Percentiles rank a stretch among this genome's conserved stretches.
phyloP scores from a whole-genome alignment of 2,888 invertebrate genomes.

The Xestia rhomboidea region DNA sequence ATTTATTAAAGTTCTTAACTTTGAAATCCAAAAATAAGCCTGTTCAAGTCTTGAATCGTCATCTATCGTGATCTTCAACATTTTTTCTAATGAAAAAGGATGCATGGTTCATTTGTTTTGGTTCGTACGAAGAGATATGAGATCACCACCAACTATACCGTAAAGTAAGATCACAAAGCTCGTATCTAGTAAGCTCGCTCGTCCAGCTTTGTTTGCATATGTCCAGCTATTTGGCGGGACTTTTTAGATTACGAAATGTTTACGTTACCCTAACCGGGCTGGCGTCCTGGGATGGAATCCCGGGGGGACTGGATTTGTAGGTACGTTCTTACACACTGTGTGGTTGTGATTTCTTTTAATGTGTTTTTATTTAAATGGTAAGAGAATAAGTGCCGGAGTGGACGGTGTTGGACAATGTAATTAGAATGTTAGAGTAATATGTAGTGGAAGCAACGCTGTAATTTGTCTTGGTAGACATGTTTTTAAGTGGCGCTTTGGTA shows the following conservation, averaged over 20 bases:
- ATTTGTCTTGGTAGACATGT: no score
- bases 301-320: neutral
- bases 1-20: no score
- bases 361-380: conserved; percentile 5
- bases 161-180: neutral
- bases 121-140: no score
- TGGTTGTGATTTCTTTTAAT: neutral
- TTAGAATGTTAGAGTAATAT: neutral
- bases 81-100: no score
- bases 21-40: no score
- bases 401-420: neutral
- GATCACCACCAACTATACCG: neutral
- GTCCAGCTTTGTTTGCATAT: neutral
- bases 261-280: neutral
- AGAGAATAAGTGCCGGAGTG: neutral
- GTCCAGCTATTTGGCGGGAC: neutral
- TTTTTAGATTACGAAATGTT: neutral
- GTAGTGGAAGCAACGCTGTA: neutral
- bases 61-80: no score
- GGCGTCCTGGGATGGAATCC: neutral
- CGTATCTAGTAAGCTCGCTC: neutral
- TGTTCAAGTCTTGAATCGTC: no score
- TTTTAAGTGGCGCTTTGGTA: no score
- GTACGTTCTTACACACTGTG: conserved; percentile 6
- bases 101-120: no score